Percentiles rank a stretch among this genome's conserved stretches.
These are phyloP conservation scores for Mugil cephalus DNA, from an alignment of 2,113 vertebrate genomes.

Conservation along the genomic window DNA sequence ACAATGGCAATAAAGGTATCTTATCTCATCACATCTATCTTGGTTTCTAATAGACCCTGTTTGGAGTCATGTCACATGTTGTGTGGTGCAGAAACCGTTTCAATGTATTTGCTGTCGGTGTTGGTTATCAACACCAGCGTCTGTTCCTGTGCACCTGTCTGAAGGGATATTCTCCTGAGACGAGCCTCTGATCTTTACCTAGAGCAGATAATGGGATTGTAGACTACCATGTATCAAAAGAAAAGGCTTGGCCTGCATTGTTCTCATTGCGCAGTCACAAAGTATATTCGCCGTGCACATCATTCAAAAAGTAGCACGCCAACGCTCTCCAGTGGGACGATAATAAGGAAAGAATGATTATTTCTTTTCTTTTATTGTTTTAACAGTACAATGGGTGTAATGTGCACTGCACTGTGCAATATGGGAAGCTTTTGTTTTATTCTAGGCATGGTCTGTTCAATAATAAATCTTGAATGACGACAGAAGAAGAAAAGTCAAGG, in stretches of 20 bases:
- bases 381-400: neutral
- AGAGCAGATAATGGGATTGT: conserved; percentile 52
- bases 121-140: conserved; percentile 9
- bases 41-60: conserved; percentile 28
- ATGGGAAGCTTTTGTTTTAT: too few relatives aligned
- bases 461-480: conserved; percentile 25
- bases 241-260: conserved; percentile 31
- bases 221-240: conserved; percentile 50
- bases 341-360: neutral
- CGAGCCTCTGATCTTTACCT: conserved; percentile 32
- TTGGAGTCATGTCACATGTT: conserved; percentile 29
- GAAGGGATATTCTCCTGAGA: conserved; percentile 51
- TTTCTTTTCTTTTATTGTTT: neutral
- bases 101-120: conserved; percentile 9
- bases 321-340: neutral
- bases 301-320: neutral
- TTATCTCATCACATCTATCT: too few relatives aligned
- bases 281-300: conserved; percentile 11
- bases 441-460: neutral
- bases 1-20: too few relatives aligned
- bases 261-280: conserved; percentile 34
- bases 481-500: neutral
- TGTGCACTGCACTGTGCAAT: conserved; percentile 4
- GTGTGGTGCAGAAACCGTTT: conserved; percentile 6
- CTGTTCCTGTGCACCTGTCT: conserved; percentile 61